Percentiles rank a stretch among this genome's conserved stretches.
Conservation (phyloP, 1,140 invertebrate species). For the Mactra quadrangularis region DNA sequence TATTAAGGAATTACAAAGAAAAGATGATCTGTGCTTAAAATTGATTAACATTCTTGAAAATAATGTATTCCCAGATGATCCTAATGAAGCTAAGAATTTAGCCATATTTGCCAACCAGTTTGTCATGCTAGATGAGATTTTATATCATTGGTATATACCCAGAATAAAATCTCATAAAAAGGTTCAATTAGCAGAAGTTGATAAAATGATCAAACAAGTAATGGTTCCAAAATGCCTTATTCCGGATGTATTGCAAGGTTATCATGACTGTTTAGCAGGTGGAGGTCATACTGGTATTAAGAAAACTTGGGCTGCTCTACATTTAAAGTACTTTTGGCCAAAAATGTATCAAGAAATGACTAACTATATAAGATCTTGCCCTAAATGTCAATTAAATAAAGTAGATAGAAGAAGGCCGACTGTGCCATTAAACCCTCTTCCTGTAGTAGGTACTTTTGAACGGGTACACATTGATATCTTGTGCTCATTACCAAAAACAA, state of each 20-base stretch:
- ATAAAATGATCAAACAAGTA: neutral
- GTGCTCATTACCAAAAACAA: slow-evolving; percentile 7
- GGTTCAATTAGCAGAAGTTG: neutral
- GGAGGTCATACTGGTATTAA: slow-evolving; percentile 30
- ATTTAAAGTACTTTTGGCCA: slow-evolving; percentile 63
- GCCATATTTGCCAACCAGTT: neutral
- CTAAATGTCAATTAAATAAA: slow-evolving; percentile 63
- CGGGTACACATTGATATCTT: slow-evolving; percentile 32
- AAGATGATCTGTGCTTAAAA: neutral
- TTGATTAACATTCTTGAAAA: slow-evolving; percentile 35
- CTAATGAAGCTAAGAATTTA: neutral
- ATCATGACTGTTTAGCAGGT: slow-evolving; percentile 21
- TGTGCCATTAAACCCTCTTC: slow-evolving; percentile 6
- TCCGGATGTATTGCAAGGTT: neutral
- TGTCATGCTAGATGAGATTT: slow-evolving; percentile 19
- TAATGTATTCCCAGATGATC: slow-evolving; percentile 8
- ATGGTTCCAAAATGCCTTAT: neutral
- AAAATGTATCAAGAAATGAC: slow-evolving; percentile 61
- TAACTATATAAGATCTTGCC: slow-evolving; percentile 63
- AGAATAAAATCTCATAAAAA: slow-evolving; percentile 27
- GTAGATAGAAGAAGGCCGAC: neutral
- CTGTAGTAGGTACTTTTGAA: neutral
- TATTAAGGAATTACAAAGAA: slow-evolving; percentile 21
- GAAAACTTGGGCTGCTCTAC: neutral
- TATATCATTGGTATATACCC: slow-evolving; percentile 44